Percentiles rank a stretch among this genome's conserved stretches.
phyloP scores from a whole-genome alignment of 2,797 vertebrate species.

The Notolabrus celidotus region DNA sequence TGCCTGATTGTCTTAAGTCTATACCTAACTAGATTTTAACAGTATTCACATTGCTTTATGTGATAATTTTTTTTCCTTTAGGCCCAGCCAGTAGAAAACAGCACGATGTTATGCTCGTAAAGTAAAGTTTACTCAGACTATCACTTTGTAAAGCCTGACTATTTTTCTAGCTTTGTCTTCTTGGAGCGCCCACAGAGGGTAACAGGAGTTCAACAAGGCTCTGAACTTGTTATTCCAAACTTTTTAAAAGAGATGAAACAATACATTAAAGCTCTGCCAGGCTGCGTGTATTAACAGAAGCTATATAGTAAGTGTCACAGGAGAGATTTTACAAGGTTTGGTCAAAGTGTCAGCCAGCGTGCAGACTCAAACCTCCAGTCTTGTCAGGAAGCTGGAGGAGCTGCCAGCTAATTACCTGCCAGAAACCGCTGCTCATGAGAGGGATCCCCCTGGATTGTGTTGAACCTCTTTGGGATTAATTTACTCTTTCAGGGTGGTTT shows the following conservation, averaged over 20 bases:
- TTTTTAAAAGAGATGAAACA: slow-evolving; percentile 47
- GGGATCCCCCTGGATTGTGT: slow-evolving; percentile 68
- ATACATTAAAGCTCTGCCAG: slow-evolving; percentile 44
- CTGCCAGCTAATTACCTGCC: slow-evolving; percentile 74
- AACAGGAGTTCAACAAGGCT: slow-evolving; percentile 21
- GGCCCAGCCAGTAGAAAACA: slow-evolving; percentile 12
- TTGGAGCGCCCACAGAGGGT: slow-evolving; percentile 19
- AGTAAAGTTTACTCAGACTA: slow-evolving; percentile 26
- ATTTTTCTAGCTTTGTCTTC: slow-evolving; percentile 32
- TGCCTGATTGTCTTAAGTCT: slow-evolving; percentile 21
- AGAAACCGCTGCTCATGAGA: slow-evolving; percentile 67
- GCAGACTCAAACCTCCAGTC: slow-evolving; percentile 71
- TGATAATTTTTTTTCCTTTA: background rate
- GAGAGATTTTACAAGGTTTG: slow-evolving; percentile 77
- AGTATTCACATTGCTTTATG: slow-evolving; percentile 25
- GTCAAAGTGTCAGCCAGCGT: slow-evolving; percentile 77
- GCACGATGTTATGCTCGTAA: background rate
- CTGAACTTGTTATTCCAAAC: slow-evolving; percentile 19
- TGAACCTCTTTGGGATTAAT: slow-evolving; percentile 52
- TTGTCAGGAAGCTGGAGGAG: slow-evolving; percentile 73
- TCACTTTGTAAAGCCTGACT: slow-evolving; percentile 28
- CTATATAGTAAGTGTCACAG: slow-evolving; percentile 64
- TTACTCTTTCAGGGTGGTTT: slow-evolving; percentile 33
- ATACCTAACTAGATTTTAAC: slow-evolving; percentile 29
- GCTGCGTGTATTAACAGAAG: slow-evolving; percentile 66